Base-by-base conservation (phyloP, 2,797 vertebrate genomes). In the Clarias laeviceps region DNA sequence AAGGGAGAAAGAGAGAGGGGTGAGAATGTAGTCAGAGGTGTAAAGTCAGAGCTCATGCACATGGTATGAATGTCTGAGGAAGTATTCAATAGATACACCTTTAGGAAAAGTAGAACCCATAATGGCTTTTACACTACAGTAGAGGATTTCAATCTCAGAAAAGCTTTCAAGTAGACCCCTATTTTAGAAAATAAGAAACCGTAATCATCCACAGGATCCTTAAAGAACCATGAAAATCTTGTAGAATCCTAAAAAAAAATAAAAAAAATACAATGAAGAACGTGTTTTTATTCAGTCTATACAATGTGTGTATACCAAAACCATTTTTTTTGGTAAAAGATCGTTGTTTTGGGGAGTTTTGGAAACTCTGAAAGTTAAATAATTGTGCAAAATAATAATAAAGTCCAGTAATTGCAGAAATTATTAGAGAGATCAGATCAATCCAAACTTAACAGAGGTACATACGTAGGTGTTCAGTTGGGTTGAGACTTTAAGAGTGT, bases 1-100 rank as follows among this genome's bases (percentile, higher is more conserved):
- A 37, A 45, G 22, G 50, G 70, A 50, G 65, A 66, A 15, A 32
- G 15, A 20, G 12, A 74, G 24, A 50, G 12, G 17, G 40, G 3
- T 9, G 27, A 29, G 9, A 32, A 57, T 27, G 27, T 8, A 76
- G 50, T 4, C 17, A 11, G 73, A 32, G 45, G 15, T 74, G 45
- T 32, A 76, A 20, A 76, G 50, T 57, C 45, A 76, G 27, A 76
- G 69, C 15, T 74, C 45, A 54, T 57, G 27, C 18, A 76, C 73
- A 76, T 32, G 50, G 22, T 5, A 56, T 54, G 45, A 74, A 74
- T 74, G n/a, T 9, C 27, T 29, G 50, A 74, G 27, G 17, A 56
- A 4, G 15, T 15, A 56, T 56, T 56, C 50, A 74, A 15, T 29
- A 29, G n/a, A 54, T 29, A 29, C 15, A 2, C n/a, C 9, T 9